Evolutionary conservation across 2,797 vertebrate genomes (phyloP).

Genomic region (Tadarida brasiliensis): DNA sequence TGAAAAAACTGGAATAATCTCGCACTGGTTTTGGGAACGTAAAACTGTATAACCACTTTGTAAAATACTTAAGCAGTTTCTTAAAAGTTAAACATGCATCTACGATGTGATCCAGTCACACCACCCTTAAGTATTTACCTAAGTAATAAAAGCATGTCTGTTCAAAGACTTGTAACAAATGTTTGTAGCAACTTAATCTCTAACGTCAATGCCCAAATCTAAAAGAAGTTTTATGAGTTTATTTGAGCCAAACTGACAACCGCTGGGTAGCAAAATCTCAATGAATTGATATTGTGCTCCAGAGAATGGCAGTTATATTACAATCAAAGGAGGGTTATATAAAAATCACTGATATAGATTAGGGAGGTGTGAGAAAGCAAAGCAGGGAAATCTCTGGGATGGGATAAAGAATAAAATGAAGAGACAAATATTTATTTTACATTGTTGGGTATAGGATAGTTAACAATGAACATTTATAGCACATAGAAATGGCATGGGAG

Average conservation of each 20-base stretch:
- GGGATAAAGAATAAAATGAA: not conserved
- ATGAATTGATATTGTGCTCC: not conserved
- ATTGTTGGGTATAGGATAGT: no score
- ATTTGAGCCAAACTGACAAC: not conserved
- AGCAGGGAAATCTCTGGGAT: not conserved
- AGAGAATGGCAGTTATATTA: not conserved
- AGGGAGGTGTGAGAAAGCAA: not conserved
- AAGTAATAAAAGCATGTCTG: not conserved
- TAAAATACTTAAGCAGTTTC: not conserved
- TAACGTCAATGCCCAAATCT: not conserved
- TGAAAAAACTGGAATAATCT: not conserved
- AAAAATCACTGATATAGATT: not conserved
- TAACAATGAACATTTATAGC: no score
- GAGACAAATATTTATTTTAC: no score
- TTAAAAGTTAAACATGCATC: not conserved
- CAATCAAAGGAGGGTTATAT: not conserved
- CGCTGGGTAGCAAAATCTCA: not conserved
- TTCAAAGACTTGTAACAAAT: not conserved
- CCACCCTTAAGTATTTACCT: not conserved
- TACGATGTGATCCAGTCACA: not conserved
- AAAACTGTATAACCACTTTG: not conserved
- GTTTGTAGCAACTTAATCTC: not conserved
- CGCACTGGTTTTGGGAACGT: not conserved
- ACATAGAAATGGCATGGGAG: no score
- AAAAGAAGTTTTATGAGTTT: not conserved